Evolutionary conservation across 1,140 invertebrate species (phyloP).

Genomic region (Popillia japonica): DNA sequence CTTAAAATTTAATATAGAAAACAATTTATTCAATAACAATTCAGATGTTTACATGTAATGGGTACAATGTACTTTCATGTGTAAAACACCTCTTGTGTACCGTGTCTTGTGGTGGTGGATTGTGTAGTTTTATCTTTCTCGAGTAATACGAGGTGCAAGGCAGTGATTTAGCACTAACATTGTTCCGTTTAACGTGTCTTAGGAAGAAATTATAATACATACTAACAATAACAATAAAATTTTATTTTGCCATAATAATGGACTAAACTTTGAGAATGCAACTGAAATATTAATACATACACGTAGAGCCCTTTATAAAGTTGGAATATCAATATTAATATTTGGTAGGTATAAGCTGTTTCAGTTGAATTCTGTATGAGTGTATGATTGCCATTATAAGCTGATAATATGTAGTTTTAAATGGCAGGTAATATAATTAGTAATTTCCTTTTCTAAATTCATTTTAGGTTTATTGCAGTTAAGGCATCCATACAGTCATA

Average conservation of each 20-base stretch:
- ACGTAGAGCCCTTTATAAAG: conserved; percentile 51
- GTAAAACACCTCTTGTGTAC: not conserved
- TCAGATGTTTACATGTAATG: conserved; percentile 3
- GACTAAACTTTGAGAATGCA: conserved; percentile 36
- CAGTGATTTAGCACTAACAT: conserved; percentile 53
- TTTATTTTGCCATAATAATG: not conserved
- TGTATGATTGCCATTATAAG: not conserved
- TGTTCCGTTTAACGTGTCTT: conserved; percentile 36
- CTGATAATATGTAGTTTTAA: not conserved
- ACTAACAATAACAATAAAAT: conserved; percentile 7
- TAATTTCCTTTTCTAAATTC: not conserved
- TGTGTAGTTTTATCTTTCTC: conserved; percentile 39
- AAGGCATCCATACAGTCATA: not conserved
- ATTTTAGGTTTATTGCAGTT: not conserved
- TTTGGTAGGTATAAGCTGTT: conserved; percentile 34
- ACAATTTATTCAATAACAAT: conserved; percentile 38
- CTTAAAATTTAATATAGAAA: conserved; percentile 34
- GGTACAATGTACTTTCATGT: not conserved
- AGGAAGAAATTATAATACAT: conserved; percentile 33
- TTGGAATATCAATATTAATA: not conserved
- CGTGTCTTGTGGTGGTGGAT: conserved; percentile 39
- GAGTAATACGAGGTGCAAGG: conserved; percentile 55
- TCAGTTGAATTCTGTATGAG: conserved; percentile 22
- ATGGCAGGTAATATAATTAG: too few relatives aligned
- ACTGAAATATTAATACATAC: conserved; percentile 48